Evolutionary conservation across 2,888 invertebrate genomes (phyloP).

Genomic region (Nycteola revayana): DNA sequence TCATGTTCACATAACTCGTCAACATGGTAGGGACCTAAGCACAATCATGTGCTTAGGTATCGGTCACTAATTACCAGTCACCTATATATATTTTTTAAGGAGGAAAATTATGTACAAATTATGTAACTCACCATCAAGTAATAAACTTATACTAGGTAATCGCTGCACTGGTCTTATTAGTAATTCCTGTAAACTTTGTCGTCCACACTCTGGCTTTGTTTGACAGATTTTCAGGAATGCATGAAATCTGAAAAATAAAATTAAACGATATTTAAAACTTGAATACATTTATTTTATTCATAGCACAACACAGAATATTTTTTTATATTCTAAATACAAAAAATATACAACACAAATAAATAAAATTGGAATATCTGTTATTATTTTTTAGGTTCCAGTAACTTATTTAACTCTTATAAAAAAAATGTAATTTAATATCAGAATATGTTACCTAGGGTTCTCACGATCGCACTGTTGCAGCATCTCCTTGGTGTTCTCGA

Average conservation of each 20-base stretch:
- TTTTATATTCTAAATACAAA: not conserved
- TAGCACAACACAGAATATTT: no score
- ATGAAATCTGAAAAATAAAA: slow-evolving; percentile 87
- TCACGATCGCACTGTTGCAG: slow-evolving; percentile 94
- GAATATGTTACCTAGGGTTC: slow-evolving; percentile 86
- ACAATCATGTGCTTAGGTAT: no score
- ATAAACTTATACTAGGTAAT: slow-evolving; percentile 96
- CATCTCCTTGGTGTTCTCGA: slow-evolving; percentile 97
- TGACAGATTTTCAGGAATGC: slow-evolving; percentile 98
- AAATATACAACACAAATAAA: not conserved
- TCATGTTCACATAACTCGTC: no score
- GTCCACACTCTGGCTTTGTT: slow-evolving; percentile 96
- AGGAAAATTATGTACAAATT: no score
- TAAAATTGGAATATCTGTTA: no score
- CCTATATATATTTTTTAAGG: no score
- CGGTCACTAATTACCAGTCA: no score
- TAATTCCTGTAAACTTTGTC: slow-evolving; percentile 97
- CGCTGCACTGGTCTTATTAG: slow-evolving; percentile 99
- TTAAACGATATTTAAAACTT: not conserved
- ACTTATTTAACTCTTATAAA: no score
- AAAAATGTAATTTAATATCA: no score
- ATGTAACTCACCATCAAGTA: slow-evolving; percentile 90
- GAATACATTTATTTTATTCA: no score
- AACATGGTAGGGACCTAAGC: no score
- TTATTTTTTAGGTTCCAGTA: no score